Conservation (phyloP, 2,797 vertebrate genomes). For the Glossophaga mutica region DNA sequence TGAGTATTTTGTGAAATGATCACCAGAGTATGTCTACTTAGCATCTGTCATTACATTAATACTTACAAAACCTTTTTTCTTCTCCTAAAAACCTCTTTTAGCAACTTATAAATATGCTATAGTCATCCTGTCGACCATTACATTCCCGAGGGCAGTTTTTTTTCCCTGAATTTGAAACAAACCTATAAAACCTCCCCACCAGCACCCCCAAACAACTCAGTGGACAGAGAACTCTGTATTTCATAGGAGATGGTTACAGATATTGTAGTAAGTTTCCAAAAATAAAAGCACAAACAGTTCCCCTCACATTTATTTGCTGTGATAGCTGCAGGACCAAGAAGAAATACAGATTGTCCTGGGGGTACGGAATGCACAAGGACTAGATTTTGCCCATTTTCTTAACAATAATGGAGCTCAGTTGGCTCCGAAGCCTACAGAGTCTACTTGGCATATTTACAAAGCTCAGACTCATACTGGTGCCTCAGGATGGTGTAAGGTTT, state of each 20-base stretch:
- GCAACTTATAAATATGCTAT: background rate
- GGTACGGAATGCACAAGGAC: slow-evolving; percentile 41
- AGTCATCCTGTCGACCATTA: background rate
- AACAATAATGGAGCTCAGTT: slow-evolving; percentile 47
- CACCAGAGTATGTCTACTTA: background rate
- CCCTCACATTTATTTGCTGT: slow-evolving; percentile 36
- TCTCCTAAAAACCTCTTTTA: background rate
- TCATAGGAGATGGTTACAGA: slow-evolving; percentile 23
- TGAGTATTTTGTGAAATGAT: background rate
- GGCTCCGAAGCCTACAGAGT: slow-evolving; percentile 51
- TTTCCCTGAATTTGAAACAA: slow-evolving; percentile 47
- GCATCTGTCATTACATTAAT: background rate
- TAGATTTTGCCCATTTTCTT: slow-evolving; percentile 51
- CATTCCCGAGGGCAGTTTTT: background rate
- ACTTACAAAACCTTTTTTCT: background rate
- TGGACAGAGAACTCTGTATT: slow-evolving; percentile 38
- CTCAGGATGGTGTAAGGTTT: slow-evolving; percentile 56
- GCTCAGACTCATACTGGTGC: slow-evolving; percentile 12
- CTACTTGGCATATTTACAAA: slow-evolving; percentile 53
- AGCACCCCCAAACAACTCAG: slow-evolving; percentile 14
- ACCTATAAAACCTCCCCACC: background rate
- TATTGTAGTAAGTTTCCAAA: slow-evolving; percentile 58
- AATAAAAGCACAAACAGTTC: slow-evolving; percentile 65
- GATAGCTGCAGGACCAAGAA: slow-evolving; percentile 51
- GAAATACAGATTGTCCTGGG: slow-evolving; percentile 38